phyloP scores from a whole-genome alignment of 1,140 invertebrate species.

The Druon quercuslanigerum region DNA sequence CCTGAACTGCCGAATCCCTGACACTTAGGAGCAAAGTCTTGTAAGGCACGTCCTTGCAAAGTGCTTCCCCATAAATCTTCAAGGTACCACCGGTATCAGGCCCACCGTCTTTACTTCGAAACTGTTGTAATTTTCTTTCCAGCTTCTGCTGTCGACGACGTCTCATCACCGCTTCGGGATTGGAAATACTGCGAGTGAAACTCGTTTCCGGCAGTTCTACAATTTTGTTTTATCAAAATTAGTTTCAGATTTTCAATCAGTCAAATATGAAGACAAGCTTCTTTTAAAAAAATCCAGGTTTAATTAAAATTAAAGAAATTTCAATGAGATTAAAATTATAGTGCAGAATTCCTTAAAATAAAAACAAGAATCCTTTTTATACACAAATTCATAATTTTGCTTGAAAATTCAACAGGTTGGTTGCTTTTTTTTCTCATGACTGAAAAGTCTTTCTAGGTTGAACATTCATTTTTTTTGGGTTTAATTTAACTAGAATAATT shows the following conservation, averaged over 20 bases:
- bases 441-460: too few species aligned
- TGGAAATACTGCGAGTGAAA: slow-evolving; percentile 98
- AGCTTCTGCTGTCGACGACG: slow-evolving; percentile 97
- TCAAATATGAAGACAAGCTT: too few species aligned
- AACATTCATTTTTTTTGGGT: too few species aligned
- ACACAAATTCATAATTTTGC: too few species aligned
- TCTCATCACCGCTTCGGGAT: slow-evolving; percentile 99
- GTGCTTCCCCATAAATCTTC: slow-evolving; percentile 98
- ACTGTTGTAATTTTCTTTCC: slow-evolving; percentile 97
- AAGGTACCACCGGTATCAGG: slow-evolving; percentile 96
- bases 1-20: slow-evolving; percentile 91
- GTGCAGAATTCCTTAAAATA: too few species aligned
- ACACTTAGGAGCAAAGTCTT: slow-evolving; percentile 97
- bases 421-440: too few species aligned
- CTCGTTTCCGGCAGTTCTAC: slow-evolving; percentile 97
- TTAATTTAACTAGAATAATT: too few species aligned
- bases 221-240: slow-evolving; percentile 44
- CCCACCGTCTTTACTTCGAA: slow-evolving; percentile 93
- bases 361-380: too few species aligned
- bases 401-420: too few species aligned
- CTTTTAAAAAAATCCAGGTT: too few species aligned
- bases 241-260: background rate
- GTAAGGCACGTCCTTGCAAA: slow-evolving; percentile 98
- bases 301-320: too few species aligned
- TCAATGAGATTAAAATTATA: too few species aligned